Base-by-base conservation (phyloP, 1,140 invertebrate genomes). In the Lucilia sericata region DNA sequence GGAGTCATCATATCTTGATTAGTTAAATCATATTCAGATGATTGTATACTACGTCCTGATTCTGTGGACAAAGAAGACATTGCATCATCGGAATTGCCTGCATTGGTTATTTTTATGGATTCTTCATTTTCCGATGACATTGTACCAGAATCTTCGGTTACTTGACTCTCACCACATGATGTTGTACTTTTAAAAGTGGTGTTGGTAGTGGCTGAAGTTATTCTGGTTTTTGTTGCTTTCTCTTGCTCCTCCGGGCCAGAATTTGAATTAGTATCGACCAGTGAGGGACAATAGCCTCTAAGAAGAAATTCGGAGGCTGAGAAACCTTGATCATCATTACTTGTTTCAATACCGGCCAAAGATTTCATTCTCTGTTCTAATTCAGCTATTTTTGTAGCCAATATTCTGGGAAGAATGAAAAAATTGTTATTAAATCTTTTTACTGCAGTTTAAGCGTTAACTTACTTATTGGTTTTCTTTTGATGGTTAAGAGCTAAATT, bases 401-500 rank as follows among this genome's bases (percentile, higher is more conserved):
- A 90, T 85, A 94, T 93, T 91, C 93, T 94, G 81, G 13, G 89
- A 85, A 82, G 82, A 30, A 84, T 19, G 81, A 83, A 47, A 60
- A n/a, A 47, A 78, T 1, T 47, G 30, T 19, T 8, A 76, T 81
- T 65, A 14, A 49, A 21, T 75, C 76, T 81, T 85, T 60, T 55
- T 85, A 82, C 17, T 34, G 78, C 1, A 19, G 7, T 42, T 42
- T 42, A 65, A 82, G 17, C 8, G 5, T 5, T 17, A 13, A 86
- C 87, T 88, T 86, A 94, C 94, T 94, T 95, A 89, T 96, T 97
- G 1, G 96, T 95, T 92, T 96, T 96, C 86, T 95, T 95, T 87
- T 97, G 96, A 92, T 97, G 96, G 74, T 94, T 93, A 5, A 97
- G 88, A 13, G 96, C 96, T 47, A 96, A 91, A 65, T 94, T 95